Base-by-base conservation (phyloP, 2,113 vertebrate genomes). In the Forbesichthys agassizii region DNA sequence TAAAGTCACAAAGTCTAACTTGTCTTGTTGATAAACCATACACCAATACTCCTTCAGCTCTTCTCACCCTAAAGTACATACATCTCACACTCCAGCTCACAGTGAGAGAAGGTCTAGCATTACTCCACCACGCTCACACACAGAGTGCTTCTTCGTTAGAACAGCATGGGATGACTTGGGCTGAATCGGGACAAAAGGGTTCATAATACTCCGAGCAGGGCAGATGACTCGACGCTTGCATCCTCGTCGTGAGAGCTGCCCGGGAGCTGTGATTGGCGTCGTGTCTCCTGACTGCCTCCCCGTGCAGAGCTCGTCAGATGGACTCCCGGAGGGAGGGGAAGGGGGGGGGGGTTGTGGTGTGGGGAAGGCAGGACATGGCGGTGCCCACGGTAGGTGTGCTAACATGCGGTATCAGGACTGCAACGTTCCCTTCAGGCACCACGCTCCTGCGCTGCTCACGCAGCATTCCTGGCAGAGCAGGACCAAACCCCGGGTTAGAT, bases 371-470 rank as follows among this genome's bases (percentile, higher is more conserved):
- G 80, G 13, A 82, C 54, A 16, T 63, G 77, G 74, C 3, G 58
- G 71, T 66, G 73, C 67, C 64, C 62, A 14, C 68, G 13, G 7
- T 47, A 12, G 67, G 51, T 64, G 18, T 56, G 56, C 77, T n/a
- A 2, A 10, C 3, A 65, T 89, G 93, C 84, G 4, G 16, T 65
- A 95, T 99, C 97, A 99, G 63, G 96, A 98, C 80, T 93, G 96
- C n/a, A 96, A 90, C 0, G 98, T 99, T 60, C 98, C 98, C 77
- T 97, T 99, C 69, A 99, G 95, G 79, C 98, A 98, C 98, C 98
- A 99, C 96, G 96, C 96, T 1, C 96, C 96, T 0, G 94, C 95
- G 0, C 94, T 86, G 86, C 96, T 97, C 67, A 93, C 92, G 36
- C 98, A 99, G 91, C 98, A 99, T 86, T 99, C 98, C 98, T 99